phyloP scores from a whole-genome alignment of 2,888 invertebrate species.

The Imbricaverruca yamaguchii region DNA sequence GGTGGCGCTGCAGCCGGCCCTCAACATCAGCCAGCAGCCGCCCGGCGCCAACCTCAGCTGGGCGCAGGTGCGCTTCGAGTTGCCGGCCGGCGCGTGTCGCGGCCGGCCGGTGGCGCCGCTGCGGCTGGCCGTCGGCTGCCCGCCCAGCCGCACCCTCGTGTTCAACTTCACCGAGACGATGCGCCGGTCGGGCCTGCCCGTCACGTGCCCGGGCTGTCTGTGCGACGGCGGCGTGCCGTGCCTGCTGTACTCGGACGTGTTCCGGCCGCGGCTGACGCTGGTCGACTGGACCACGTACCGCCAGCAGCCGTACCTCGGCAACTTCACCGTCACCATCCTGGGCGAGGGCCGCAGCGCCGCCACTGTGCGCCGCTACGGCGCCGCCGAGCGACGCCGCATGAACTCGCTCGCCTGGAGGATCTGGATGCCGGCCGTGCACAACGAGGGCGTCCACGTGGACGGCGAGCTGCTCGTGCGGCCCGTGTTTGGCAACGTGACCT shows the following conservation, averaged over 20 bases:
- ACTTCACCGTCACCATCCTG: not conserved
- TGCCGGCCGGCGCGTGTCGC: not conserved
- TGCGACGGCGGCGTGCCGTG: conserved; percentile 5
- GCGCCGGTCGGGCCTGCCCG: not conserved
- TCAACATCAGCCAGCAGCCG: not conserved
- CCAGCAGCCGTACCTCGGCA: not conserved
- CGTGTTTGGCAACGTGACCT: not conserved
- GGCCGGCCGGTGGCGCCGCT: not conserved
- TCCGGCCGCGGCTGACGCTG: not conserved
- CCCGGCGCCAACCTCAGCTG: not conserved
- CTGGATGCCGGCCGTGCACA: not conserved
- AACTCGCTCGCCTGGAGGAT: not conserved
- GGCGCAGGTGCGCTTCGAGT: not conserved
- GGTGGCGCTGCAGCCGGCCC: not conserved
- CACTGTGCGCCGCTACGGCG: not conserved
- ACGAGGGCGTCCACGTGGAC: not conserved
- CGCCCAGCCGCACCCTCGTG: not conserved
- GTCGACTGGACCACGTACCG: conserved; percentile 11
- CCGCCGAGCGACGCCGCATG: not conserved
- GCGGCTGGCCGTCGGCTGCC: conserved; percentile 8
- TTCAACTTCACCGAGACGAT: conserved; percentile 10
- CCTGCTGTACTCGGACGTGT: conserved; percentile 9
- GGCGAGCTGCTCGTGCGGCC: not conserved
- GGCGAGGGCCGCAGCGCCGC: not conserved
- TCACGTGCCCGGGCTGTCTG: not conserved